Percentiles rank a stretch among this genome's conserved stretches.
Evolutionary conservation across 2,113 vertebrate species (phyloP).

Genomic region (Sclerurus mexicanus): DNA sequence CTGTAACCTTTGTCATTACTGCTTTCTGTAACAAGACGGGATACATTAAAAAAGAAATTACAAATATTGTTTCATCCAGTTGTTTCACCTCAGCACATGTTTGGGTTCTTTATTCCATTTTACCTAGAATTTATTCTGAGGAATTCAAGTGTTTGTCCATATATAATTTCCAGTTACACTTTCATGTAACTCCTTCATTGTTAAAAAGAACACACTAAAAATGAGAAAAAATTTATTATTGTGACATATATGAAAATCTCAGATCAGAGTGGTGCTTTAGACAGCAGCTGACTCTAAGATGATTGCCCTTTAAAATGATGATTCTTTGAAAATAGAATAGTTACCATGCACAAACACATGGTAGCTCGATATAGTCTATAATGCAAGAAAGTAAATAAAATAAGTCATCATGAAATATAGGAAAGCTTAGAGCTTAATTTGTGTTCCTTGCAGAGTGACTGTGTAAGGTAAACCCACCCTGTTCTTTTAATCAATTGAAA

Average conservation of each 20-base stretch:
- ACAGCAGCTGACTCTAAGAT: background rate
- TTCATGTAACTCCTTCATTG: background rate
- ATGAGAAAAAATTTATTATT: background rate
- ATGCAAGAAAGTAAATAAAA: background rate
- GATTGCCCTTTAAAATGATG: background rate
- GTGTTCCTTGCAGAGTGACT: background rate
- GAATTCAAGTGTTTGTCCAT: background rate
- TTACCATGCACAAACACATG: background rate
- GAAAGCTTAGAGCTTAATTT: background rate
- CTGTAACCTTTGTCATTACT: background rate
- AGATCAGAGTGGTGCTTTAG: background rate
- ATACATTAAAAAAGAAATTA: background rate
- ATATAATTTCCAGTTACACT: background rate
- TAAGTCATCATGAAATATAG: background rate
- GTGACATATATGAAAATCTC: background rate
- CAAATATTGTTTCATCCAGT: background rate
- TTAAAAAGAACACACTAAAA: background rate
- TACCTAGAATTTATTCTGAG: background rate
- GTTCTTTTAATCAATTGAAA: background rate
- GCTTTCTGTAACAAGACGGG: background rate
- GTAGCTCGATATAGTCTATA: background rate
- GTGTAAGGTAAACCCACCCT: background rate
- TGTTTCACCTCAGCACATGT: background rate
- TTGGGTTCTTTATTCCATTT: background rate
- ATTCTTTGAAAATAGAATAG: background rate